Conservation (phyloP, 2,113 vertebrate genomes). For the Accipiter virgatus region DNA sequence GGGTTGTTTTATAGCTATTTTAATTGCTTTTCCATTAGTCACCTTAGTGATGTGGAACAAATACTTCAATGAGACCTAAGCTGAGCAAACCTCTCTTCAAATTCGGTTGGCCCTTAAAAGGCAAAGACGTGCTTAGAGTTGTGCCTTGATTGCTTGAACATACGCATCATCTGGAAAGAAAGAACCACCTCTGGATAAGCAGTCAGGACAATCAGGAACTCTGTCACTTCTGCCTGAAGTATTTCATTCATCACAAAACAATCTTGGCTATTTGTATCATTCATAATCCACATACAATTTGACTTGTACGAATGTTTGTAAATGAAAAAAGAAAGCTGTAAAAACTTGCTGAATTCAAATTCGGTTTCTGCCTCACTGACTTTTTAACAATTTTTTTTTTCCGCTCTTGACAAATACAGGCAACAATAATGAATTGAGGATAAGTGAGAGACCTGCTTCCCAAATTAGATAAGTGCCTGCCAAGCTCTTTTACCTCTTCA, state of each 20-base stretch:
- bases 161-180: background rate
- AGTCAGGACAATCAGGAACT: background rate
- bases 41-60: constrained; percentile 27
- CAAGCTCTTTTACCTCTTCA: background rate
- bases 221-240: background rate
- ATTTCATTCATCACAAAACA: background rate
- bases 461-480: background rate
- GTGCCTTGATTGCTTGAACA: background rate
- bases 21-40: constrained; percentile 44
- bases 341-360: background rate
- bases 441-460: background rate
- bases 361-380: background rate
- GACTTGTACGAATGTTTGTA: background rate
- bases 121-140: background rate
- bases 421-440: background rate
- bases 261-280: background rate
- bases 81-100: background rate
- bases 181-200: background rate
- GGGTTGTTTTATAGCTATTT: background rate
- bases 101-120: background rate
- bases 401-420: background rate
- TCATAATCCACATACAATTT: background rate
- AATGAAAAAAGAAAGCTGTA: background rate
- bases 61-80: background rate
- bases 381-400: background rate